Percentiles rank a stretch among this genome's conserved stretches.
phyloP scores from a whole-genome alignment of 2,888 invertebrate species.

The Synergus laeviventris region DNA sequence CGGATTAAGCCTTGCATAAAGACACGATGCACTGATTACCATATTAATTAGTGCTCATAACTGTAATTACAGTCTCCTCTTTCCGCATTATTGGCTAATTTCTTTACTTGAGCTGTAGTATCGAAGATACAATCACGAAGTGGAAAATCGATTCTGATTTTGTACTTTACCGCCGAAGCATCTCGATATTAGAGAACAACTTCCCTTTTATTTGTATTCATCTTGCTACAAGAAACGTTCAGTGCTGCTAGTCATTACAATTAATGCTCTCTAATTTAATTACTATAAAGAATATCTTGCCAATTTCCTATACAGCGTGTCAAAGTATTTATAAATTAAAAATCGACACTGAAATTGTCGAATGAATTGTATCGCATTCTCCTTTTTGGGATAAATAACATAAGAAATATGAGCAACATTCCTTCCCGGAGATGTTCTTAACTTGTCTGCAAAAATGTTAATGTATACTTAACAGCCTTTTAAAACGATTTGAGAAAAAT shows the following conservation, averaged over 20 bases:
- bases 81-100: slow-evolving; percentile 26
- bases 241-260: slow-evolving; percentile 36
- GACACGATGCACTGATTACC: slow-evolving; percentile 29
- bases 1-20: slow-evolving; percentile 34
- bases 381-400: not conserved
- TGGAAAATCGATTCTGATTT: not conserved
- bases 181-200: slow-evolving; percentile 17
- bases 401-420: not conserved
- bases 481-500: not conserved
- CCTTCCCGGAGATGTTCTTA: slow-evolving; percentile 4
- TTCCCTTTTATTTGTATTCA: slow-evolving; percentile 8
- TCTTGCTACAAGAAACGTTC: slow-evolving; percentile 27
- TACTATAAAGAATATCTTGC: slow-evolving; percentile 7
- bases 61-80: slow-evolving; percentile 26
- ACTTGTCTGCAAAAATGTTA: slow-evolving; percentile 12
- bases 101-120: slow-evolving; percentile 2
- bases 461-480: slow-evolving; percentile 12
- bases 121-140: slow-evolving; percentile 1
- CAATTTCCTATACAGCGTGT: slow-evolving; percentile 28
- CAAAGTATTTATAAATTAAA: slow-evolving; percentile 20
- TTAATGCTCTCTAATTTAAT: slow-evolving; percentile 4
- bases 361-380: not conserved
- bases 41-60: slow-evolving; percentile 29
- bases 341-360: not conserved
- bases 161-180: slow-evolving; percentile 5